Percentiles rank a stretch among this genome's conserved stretches.
Conservation (phyloP, 2,888 invertebrate genomes). For the Pachymerium ferrugineum region DNA sequence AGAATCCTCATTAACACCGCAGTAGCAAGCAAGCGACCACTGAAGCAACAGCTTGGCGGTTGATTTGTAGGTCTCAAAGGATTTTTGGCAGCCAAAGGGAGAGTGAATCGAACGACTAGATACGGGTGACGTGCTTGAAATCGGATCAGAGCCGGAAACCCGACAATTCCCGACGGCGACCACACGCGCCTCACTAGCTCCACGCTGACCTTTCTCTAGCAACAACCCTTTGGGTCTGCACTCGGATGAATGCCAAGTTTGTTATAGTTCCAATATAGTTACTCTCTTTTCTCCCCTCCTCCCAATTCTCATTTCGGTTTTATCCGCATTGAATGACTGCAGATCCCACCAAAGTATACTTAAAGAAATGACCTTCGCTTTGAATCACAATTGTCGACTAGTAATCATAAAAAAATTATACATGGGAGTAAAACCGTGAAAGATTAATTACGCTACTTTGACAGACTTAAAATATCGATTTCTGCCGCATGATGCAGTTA, state of each 20-base stretch:
- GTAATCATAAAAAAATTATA: background rate
- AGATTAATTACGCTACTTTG: conserved; percentile 8
- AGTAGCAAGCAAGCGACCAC: background rate
- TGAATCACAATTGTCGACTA: background rate
- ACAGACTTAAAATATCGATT: conserved; percentile 13
- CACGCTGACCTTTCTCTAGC: background rate
- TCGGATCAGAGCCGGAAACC: background rate
- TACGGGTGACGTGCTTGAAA: background rate
- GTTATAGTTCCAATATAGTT: too few relatives aligned
- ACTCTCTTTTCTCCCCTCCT: too few relatives aligned
- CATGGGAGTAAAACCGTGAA: background rate
- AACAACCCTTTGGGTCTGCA: background rate
- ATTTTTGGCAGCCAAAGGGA: background rate
- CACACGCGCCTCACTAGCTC: background rate
- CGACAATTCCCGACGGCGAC: background rate
- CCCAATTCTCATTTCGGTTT: too few relatives aligned
- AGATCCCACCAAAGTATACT: background rate
- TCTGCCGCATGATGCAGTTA: background rate
- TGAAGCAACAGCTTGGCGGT: conserved; percentile 4
- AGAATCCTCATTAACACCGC: background rate
- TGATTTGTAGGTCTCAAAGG: background rate
- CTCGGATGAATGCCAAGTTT: background rate
- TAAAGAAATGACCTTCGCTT: too few relatives aligned
- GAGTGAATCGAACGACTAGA: background rate
- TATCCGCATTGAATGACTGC: background rate